Evolutionary conservation across 2,888 invertebrate species (phyloP), one percentile per base, ranked within the genome.

Genomic region (Pristionchus fissidentatus): DNA sequence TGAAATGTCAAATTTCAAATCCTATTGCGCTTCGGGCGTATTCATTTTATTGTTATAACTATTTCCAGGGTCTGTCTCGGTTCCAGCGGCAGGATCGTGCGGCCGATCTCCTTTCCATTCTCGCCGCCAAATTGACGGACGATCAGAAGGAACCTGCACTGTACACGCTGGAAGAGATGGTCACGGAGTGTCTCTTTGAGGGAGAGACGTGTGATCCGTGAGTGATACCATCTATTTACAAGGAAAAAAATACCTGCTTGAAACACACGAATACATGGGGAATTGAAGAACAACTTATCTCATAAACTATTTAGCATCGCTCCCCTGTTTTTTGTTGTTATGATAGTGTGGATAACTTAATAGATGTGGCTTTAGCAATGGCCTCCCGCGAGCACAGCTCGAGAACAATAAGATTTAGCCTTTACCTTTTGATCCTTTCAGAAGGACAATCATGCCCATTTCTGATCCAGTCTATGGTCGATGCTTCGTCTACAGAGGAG

Each of bases 401-500:
- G n/a, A n/a, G n/a, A n/a, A n/a, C n/a, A n/a, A n/a, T n/a, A n/a
- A n/a, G n/a, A n/a, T n/a, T n/a, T 29, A 10, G 8, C n/a, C n/a
- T 62, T 62, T 62, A 26, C 13, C 26, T 62, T 62, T 62, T 29
- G n/a, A n/a, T 62, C 62, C 26, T 62, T 62, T 62, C 26, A 15
- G 13, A 62, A 26, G n/a, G 13, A 26, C 8, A n/a, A n/a, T n/a
- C n/a, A n/a, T n/a, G n/a, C n/a, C n/a, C n/a, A n/a, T n/a, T n/a
- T 8, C 57, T 29, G 70, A 83, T 55, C 83, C 83, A 5, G 26
- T 83, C 19, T 83, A 83, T 41, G 83, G 83, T 1, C 70, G 83
- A 29, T 83, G 83, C 73, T 83, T 83, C 73, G 73, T 81, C 32
- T 81, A 46, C 80, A 55, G 57, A 26, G 62, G 62, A 7, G 38